These are phyloP conservation scores for Phrynocephalus vlangalii DNA, from an alignment of 2,797 vertebrate genomes.

Conservation along the genomic window DNA sequence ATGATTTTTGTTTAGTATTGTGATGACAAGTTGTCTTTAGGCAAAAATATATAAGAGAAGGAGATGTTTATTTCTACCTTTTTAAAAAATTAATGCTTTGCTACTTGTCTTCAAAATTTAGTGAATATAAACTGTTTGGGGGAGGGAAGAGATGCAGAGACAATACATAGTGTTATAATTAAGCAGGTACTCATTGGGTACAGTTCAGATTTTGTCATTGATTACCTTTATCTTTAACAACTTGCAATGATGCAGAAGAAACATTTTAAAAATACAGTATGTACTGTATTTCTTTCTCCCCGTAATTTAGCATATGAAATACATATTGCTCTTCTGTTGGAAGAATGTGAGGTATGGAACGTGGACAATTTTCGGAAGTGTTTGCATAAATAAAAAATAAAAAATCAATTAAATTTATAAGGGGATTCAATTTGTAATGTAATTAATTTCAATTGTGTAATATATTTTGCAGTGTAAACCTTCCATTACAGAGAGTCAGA, in stretches of 20 bases:
- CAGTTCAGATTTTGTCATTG: background rate
- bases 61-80: background rate
- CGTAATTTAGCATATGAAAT: background rate
- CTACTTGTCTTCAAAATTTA: slow-evolving; percentile 5
- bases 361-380: background rate
- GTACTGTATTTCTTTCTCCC: too few relatives aligned
- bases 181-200: background rate
- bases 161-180: background rate
- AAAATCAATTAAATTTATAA: too few relatives aligned
- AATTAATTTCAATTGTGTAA: too few relatives aligned
- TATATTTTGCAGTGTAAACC: too few relatives aligned
- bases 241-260: background rate
- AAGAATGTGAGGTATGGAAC: background rate
- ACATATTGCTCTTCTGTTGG: background rate
- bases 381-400: background rate
- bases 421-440: too few relatives aligned
- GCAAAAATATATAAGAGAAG: background rate
- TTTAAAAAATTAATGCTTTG: background rate
- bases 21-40: slow-evolving; percentile 20
- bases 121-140: background rate
- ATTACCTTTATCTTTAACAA: background rate
- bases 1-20: too few relatives aligned
- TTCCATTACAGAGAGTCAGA: background rate
- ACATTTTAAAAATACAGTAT: background rate
- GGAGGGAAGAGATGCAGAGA: too few relatives aligned